These are phyloP conservation scores for Tipula unca DNA, from an alignment of 2,888 invertebrate genomes.

Conservation along the genomic window DNA sequence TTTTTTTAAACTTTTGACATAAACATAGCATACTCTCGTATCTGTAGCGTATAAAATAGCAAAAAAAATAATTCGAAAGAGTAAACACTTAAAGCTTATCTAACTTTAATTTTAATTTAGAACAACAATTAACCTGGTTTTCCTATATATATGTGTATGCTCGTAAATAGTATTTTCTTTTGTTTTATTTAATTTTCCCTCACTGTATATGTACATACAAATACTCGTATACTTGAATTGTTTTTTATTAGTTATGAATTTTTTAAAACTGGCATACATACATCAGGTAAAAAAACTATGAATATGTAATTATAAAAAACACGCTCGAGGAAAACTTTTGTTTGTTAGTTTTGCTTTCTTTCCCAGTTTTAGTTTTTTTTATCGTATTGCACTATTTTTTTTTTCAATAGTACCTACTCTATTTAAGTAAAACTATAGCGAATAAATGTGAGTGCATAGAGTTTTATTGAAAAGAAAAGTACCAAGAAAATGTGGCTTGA, in stretches of 20 bases:
- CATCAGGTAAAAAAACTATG: background rate
- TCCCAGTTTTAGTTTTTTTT: background rate
- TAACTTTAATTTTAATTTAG: background rate
- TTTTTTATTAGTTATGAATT: background rate
- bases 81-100: background rate
- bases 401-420: background rate
- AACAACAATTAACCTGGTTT: constrained; percentile 14
- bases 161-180: background rate
- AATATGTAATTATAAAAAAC: background rate
- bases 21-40: background rate
- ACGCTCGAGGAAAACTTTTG: constrained; percentile 8
- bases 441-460: background rate
- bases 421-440: background rate
- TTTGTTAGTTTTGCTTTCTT: background rate
- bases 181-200: background rate
- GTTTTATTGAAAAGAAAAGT: background rate
- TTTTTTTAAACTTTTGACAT: background rate
- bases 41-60: background rate
- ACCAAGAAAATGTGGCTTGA: background rate
- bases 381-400: background rate
- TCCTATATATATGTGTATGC: background rate
- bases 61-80: background rate
- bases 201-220: background rate
- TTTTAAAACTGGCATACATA: background rate
- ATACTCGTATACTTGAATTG: background rate